Base-by-base conservation (phyloP, 2,113 vertebrate genomes). In the Cyanistes caeruleus region DNA sequence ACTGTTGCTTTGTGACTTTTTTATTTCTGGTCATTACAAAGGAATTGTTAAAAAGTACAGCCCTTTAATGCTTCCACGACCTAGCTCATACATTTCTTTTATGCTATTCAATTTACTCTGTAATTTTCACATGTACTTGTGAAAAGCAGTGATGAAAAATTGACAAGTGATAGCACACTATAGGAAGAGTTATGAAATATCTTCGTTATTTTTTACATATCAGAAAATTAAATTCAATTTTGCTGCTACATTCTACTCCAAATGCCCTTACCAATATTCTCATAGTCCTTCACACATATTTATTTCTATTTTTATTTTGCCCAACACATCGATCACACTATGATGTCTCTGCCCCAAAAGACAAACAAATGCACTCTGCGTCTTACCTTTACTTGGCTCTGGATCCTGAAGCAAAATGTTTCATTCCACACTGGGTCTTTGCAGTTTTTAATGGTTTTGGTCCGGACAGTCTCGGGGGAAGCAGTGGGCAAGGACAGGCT, bases 341-440 rank as follows among this genome's bases (percentile, higher is more conserved):
- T 46, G 28, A 63, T 0, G 9, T 55, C 37, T 67, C 31, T 17
- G 0, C 5, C 25, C 51, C 23, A 23, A 27, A 83, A 49, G 4
- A 33, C 59, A 86, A 90, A 63, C 2, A 80, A 80, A 51, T 6
- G 3, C 7, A 63, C 6, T 53, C 28, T 56, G 22, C 5, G 37
- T 64, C 97, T 97, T 97, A 99, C 99, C 98, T 99, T 99, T 52
- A 98, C 97, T 87, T 97, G 97, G 49, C 94, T 97, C 79, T 98
- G 98, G 68, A 99, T 96, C 82, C 97, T 98, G 90, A 98, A 99
- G 84, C 37, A 92, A 93, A 99, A 99, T 13, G 91, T 98, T 95
- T 99, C 98, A 22, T 99, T 98, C 99, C 99, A 99, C 53, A 97
- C 97, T 18, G 99, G 99, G 70, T 98, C 96, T 93, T 93, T 96